Evolutionary conservation across 2,113 vertebrate species (phyloP), one percentile per base, ranked within the genome.

Genomic region (Eclectus roratus): DNA sequence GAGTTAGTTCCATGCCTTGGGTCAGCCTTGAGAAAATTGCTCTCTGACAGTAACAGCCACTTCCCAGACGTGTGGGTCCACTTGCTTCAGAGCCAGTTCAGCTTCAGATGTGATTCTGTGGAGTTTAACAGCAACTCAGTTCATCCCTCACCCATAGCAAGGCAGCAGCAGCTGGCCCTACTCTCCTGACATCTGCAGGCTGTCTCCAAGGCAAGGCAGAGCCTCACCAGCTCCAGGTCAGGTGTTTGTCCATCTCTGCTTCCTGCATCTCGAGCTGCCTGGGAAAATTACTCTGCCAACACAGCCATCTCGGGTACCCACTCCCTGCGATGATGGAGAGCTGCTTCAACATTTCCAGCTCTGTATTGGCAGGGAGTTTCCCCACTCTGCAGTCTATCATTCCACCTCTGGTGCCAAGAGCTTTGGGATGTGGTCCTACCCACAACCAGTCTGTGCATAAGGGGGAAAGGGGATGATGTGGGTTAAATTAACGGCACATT

Each of bases 11-110:
- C 37, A 2, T 19, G 85, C 23, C 68, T 95, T 70, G 69, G 95
- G 92, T 93, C 92, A 92, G 68, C 82, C 85, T 92, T 33, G 85
- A 73, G 88, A 93, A 90, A 90, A 94, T 66, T 27, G 41, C 71
- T 53, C 44, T 80, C 82, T 80, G 83, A 73, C 10, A 49, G 49
- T 5, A 27, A 31, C 25, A 58, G 64, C 49, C 68, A 21, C 53
- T 90, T 90, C 79, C 71, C 49, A 83, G 89, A 69, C 19, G 1
- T 0, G 1, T 14, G 64, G 78, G 49, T 21, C 82, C 2, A 0
- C 47, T 89, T 49, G n/a, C 33, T 89, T 31, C 79, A 3, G 1
- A 65, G 56, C 27, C 74, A 60, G 47, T 37, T 39, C 88, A 80
- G 56, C 49, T 60, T 70, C 60, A 33, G 50, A 70, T 63, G 69